phyloP scores from a whole-genome alignment of 2,888 invertebrate species.

The Acrocyrtus sp. region DNA sequence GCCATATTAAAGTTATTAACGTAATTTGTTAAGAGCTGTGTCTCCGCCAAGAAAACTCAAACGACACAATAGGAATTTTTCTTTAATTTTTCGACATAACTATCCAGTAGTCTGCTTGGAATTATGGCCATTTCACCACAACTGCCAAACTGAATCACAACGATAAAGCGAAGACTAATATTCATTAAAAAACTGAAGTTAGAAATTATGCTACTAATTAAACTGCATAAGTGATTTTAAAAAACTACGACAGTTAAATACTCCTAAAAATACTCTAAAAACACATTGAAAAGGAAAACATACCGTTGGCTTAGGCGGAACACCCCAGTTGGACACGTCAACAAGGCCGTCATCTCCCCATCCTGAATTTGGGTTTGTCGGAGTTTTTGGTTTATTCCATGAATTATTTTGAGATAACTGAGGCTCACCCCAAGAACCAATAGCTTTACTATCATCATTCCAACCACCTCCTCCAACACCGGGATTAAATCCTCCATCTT shows the following conservation, averaged over 20 bases:
- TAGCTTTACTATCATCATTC: conserved; percentile 66
- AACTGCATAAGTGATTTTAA: too few relatives aligned
- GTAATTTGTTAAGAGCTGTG: too few relatives aligned
- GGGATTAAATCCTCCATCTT: conserved; percentile 65
- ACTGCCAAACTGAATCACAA: conserved; percentile 43
- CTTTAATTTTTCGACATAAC: too few relatives aligned
- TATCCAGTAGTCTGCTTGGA: too few relatives aligned
- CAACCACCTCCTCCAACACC: conserved; percentile 68
- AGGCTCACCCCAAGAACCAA: conserved; percentile 64
- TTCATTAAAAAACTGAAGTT: neutral
- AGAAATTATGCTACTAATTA: neutral
- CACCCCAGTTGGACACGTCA: conserved; percentile 74
- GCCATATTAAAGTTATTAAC: too few relatives aligned
- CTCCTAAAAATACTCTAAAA: too few relatives aligned
- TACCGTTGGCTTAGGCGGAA: conserved; percentile 68
- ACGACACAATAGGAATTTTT: too few relatives aligned
- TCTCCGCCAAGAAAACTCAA: too few relatives aligned
- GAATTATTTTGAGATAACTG: conserved; percentile 55
- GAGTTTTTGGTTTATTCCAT: conserved; percentile 68
- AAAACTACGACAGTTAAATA: neutral
- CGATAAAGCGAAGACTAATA: conserved; percentile 15
- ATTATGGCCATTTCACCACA: conserved; percentile 46
- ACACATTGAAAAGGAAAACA: too few relatives aligned
- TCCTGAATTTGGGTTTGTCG: conserved; percentile 65
- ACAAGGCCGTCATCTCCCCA: conserved; percentile 73